A percentile compares a stretch with the other conserved stretches of the same genome.
Evolutionary conservation across 2,113 vertebrate genomes (phyloP).

Genomic region (Procavia capensis): DNA sequence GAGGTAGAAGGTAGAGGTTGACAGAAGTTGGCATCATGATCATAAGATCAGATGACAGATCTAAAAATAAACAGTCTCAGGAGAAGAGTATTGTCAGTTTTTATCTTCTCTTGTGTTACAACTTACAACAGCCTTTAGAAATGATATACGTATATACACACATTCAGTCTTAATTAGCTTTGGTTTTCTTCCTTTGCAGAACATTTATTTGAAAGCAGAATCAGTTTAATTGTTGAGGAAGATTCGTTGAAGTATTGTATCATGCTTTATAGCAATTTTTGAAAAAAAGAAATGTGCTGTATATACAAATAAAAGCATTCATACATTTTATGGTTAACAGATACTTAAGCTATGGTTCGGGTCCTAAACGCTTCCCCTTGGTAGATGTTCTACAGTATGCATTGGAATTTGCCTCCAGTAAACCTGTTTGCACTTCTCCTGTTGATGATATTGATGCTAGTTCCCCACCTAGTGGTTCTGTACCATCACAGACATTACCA

Average conservation of each 20-base stretch:
- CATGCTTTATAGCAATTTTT: constrained; percentile 16
- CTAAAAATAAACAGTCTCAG: constrained; percentile 39
- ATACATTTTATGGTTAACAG: constrained; percentile 87
- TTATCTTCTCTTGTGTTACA: constrained; percentile 24
- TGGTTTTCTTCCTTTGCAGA: background rate
- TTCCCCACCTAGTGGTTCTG: constrained; percentile 89
- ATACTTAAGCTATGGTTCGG: constrained; percentile 98
- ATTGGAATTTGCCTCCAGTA: constrained; percentile 98
- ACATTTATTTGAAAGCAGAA: constrained; percentile 41
- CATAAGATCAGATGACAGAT: background rate
- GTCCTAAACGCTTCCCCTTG: constrained; percentile 98
- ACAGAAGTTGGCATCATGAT: background rate
- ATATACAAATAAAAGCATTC: constrained; percentile 35
- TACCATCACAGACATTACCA: constrained; percentile 87
- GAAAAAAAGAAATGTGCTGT: background rate
- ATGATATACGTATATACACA: background rate
- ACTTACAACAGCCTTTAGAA: background rate
- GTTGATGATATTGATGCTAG: constrained; percentile 95
- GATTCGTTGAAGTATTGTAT: constrained; percentile 27
- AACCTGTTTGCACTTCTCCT: constrained; percentile 96
- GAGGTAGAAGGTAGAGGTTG: background rate
- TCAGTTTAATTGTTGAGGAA: constrained; percentile 23
- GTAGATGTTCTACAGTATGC: constrained; percentile 99
- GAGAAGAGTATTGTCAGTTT: background rate
- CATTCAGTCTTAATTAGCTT: background rate